phyloP scores from a whole-genome alignment of 1,140 invertebrate species.

The Sminthurides bifidus region DNA sequence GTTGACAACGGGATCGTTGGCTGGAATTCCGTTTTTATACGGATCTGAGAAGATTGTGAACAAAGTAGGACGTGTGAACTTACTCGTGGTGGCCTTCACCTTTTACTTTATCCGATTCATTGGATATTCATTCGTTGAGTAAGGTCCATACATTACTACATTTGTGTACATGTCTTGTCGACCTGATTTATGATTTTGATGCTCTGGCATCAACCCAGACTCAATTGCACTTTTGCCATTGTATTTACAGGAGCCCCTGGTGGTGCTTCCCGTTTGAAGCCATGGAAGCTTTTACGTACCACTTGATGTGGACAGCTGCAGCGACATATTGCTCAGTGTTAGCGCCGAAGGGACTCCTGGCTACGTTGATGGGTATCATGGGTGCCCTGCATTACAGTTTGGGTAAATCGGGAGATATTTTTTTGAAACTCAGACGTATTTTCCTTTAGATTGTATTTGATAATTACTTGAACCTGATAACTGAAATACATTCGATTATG shows the following conservation, averaged over 20 bases:
- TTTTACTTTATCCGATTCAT: conserved; percentile 63
- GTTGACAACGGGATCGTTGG: conserved; percentile 63
- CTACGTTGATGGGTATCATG: conserved; percentile 50
- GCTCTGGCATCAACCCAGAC: too few relatives aligned
- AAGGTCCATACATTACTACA: conserved; percentile 35
- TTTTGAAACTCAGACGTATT: neutral
- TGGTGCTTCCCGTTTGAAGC: conserved; percentile 75
- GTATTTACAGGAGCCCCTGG: conserved; percentile 56
- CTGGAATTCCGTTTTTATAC: conserved; percentile 67
- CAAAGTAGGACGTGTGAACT: conserved; percentile 64
- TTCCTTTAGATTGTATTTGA: conserved; percentile 3
- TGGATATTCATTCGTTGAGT: conserved; percentile 72
- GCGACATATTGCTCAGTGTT: conserved; percentile 69
- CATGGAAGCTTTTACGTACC: conserved; percentile 70
- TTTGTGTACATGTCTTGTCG: too few relatives aligned
- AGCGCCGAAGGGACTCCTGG: conserved; percentile 62
- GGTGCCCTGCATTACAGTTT: conserved; percentile 72
- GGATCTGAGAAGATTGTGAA: conserved; percentile 65
- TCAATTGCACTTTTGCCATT: neutral
- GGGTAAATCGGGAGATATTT: conserved; percentile 43
- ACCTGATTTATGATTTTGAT: too few relatives aligned
- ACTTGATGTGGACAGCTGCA: conserved; percentile 78
- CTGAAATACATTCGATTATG: conserved; percentile 8
- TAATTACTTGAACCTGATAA: neutral
- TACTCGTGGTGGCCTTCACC: conserved; percentile 68